Evolutionary conservation across 2,113 vertebrate species (phyloP).

Genomic region (Pleuronectes platessa): DNA sequence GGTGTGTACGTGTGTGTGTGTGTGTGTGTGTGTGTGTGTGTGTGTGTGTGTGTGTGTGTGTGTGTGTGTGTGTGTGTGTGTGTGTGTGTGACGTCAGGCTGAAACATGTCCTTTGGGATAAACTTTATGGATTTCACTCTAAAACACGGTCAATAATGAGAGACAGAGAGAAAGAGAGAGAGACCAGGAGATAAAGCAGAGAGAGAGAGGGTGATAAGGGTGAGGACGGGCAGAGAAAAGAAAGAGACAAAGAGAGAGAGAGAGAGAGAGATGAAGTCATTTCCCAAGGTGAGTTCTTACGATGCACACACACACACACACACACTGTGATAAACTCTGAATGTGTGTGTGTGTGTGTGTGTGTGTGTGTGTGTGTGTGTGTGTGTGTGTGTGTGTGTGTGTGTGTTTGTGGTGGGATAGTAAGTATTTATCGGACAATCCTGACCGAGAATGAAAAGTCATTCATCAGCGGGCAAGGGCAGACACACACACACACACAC

Average conservation of each 20-base stretch:
- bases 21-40: constrained; percentile 36
- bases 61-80: constrained; percentile 36
- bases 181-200: constrained; percentile 1
- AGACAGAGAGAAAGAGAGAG: background rate
- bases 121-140: constrained; percentile 68
- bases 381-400: constrained; percentile 3
- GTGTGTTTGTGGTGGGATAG: constrained; percentile 13
- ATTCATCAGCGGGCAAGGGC: constrained; percentile 45
- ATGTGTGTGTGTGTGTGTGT: constrained; percentile 6
- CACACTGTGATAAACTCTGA: background rate
- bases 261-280: constrained; percentile 6
- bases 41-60: constrained; percentile 35
- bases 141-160: constrained; percentile 58
- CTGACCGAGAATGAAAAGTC: constrained; percentile 21
- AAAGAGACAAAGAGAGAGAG: background rate
- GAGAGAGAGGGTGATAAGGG: constrained; percentile 15
- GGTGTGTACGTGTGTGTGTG: constrained; percentile 24
- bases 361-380: constrained; percentile 19
- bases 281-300: constrained; percentile 61
- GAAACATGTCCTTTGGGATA: constrained; percentile 55
- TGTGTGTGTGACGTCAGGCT: constrained; percentile 41
- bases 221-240: background rate
- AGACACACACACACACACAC: constrained; percentile 20
- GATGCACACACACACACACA: background rate
- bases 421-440: constrained; percentile 31